Evolutionary conservation across 2,797 vertebrate genomes (phyloP).

Genomic region (Manis pentadactyla): DNA sequence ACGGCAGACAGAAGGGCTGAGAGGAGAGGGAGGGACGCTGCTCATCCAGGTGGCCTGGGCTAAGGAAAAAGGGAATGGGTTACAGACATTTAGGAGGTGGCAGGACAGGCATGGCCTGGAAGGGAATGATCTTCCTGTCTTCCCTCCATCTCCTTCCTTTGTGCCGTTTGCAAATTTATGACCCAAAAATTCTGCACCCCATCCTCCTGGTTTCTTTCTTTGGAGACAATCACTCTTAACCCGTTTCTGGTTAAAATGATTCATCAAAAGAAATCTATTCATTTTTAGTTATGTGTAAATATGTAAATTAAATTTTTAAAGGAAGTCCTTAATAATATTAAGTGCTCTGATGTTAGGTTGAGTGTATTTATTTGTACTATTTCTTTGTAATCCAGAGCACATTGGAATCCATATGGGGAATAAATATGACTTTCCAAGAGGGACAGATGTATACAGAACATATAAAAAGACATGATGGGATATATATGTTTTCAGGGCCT

Average conservation of each 20-base stretch:
- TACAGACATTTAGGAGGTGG: not conserved
- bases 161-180: not conserved
- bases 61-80: not conserved
- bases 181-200: not conserved
- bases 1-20: not conserved
- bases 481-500: not conserved
- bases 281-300: not conserved
- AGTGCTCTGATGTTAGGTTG: not conserved
- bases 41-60: not conserved
- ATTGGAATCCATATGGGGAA: not conserved
- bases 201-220: not conserved
- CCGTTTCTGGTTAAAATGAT: constrained; percentile 55
- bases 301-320: constrained; percentile 2
- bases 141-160: not conserved
- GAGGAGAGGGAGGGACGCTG: not conserved
- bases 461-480: not conserved
- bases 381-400: constrained; percentile 11
- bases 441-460: not conserved
- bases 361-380: not conserved
- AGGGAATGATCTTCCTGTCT: not conserved
- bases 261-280: constrained; percentile 32
- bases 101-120: not conserved
- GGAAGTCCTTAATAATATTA: not conserved
- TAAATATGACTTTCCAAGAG: not conserved
- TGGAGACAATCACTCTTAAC: not conserved